phyloP scores from a whole-genome alignment of 2,113 vertebrate genomes.

The Notiomystis cincta region DNA sequence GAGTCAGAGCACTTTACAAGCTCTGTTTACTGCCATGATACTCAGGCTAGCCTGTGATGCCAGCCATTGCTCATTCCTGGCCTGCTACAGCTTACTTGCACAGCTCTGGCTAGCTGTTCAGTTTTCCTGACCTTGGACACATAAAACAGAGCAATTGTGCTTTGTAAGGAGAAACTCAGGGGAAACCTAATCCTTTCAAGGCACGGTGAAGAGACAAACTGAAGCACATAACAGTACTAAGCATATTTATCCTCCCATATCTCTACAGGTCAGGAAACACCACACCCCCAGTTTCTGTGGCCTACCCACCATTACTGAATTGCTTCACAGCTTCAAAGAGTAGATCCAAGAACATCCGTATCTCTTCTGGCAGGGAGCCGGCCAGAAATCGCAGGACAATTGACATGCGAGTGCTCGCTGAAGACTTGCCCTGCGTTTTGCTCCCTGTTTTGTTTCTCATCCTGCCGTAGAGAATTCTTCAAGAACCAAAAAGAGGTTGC shows the following conservation, averaged over 20 bases:
- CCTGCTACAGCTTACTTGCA: background rate
- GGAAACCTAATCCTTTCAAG: background rate
- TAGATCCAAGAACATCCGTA: conserved; percentile 88
- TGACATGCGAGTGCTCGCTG: conserved; percentile 80
- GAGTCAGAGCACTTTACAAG: background rate
- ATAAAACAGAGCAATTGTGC: background rate
- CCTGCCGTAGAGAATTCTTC: conserved; percentile 90
- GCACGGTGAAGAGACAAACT: background rate
- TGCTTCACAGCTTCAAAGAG: conserved; percentile 89
- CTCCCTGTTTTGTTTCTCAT: conserved; percentile 91
- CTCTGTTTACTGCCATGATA: background rate
- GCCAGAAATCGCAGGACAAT: conserved; percentile 92
- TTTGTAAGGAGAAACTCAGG: background rate
- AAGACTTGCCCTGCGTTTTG: conserved; percentile 90
- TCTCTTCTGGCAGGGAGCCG: conserved; percentile 84
- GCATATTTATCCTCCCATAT: background rate
- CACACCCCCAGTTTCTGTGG: background rate
- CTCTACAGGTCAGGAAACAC: background rate
- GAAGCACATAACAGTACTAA: background rate
- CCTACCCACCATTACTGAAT: conserved; percentile 77
- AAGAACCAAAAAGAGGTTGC: conserved; percentile 16
- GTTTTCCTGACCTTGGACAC: background rate
- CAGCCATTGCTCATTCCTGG: background rate
- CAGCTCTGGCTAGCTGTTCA: background rate
- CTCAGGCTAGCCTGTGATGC: background rate